Percentiles rank a stretch among this genome's conserved stretches.
These are phyloP conservation scores for Perca flavescens DNA, from an alignment of 2,113 vertebrate genomes.

Conservation along the genomic window DNA sequence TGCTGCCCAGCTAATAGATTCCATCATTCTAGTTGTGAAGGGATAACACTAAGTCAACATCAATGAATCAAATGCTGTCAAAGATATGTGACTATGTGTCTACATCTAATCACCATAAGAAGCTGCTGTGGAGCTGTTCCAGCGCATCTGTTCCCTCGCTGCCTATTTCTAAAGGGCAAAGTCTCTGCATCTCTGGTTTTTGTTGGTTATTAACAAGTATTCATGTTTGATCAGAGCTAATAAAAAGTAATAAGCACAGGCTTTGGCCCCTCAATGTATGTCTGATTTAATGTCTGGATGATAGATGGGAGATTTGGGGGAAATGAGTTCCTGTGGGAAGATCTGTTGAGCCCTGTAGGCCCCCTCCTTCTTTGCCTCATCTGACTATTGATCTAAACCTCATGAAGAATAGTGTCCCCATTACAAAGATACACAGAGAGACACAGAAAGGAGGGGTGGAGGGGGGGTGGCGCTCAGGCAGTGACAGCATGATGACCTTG, in stretches of 20 bases:
- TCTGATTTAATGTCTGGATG: conserved; percentile 59
- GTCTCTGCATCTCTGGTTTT: conserved; percentile 57
- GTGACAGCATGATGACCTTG: conserved; percentile 66
- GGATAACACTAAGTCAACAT: conserved; percentile 70
- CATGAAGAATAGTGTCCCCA: conserved; percentile 41
- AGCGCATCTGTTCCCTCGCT: conserved; percentile 62
- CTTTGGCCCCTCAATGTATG: conserved; percentile 50
- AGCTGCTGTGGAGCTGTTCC: conserved; percentile 54
- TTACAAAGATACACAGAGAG: conserved; percentile 6
- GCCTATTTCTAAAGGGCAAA: conserved; percentile 42
- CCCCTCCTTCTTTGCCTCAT: conserved; percentile 49
- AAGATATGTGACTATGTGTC: conserved; percentile 50
- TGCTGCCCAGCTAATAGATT: conserved; percentile 66
- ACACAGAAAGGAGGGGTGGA: neutral
- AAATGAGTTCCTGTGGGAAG: conserved; percentile 69
- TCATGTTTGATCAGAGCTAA: conserved; percentile 72
- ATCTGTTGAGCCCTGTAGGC: conserved; percentile 31
- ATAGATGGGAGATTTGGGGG: conserved; percentile 48
- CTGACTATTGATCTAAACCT: conserved; percentile 63
- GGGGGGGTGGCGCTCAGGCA: neutral
- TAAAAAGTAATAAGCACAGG: conserved; percentile 61
- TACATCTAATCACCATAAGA: conserved; percentile 60
- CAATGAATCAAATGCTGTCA: conserved; percentile 66
- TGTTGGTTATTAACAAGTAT: conserved; percentile 68
- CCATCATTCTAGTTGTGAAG: conserved; percentile 57